Conservation (phyloP, 2,888 invertebrate genomes). For the Drosophila quinaria region DNA sequence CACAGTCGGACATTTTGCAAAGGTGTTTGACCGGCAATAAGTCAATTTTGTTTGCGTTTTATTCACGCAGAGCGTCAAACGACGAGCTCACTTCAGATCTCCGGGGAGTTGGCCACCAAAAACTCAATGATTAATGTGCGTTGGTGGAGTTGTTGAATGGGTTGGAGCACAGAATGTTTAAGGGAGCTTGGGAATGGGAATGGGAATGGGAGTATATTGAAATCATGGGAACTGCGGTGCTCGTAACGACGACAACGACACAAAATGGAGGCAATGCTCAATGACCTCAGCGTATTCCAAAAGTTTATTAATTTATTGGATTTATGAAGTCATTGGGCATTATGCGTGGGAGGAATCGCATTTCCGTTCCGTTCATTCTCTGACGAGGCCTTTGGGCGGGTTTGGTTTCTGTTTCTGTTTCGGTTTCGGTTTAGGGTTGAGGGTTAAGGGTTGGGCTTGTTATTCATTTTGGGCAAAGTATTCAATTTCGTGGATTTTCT, state of each 20-base stretch:
- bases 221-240: conserved; percentile 21
- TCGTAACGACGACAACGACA: conserved; percentile 44
- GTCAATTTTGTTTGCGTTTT: conserved; percentile 81
- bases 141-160: conserved; percentile 75
- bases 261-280: conserved; percentile 54
- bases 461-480: conserved; percentile 73
- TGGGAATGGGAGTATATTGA: not conserved
- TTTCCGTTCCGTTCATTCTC: conserved; percentile 36
- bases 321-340: conserved; percentile 80
- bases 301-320: conserved; percentile 82
- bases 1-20: conserved; percentile 60
- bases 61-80: conserved; percentile 57
- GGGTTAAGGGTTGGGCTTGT: not conserved
- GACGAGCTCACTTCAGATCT: conserved; percentile 54
- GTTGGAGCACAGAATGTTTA: conserved; percentile 45
- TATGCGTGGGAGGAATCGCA: conserved; percentile 64
- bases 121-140: conserved; percentile 81
- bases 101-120: conserved; percentile 77
- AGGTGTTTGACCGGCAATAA: conserved; percentile 83
- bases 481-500: conserved; percentile 69
- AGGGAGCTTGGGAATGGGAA: not conserved
- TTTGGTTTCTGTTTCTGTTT: conserved; percentile 14
- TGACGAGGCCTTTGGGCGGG: conserved; percentile 2
- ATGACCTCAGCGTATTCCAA: conserved; percentile 81
- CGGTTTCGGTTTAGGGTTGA: not conserved